Evolutionary conservation across 2,888 invertebrate genomes (phyloP).

Genomic region (Apodemia duryi): DNA sequence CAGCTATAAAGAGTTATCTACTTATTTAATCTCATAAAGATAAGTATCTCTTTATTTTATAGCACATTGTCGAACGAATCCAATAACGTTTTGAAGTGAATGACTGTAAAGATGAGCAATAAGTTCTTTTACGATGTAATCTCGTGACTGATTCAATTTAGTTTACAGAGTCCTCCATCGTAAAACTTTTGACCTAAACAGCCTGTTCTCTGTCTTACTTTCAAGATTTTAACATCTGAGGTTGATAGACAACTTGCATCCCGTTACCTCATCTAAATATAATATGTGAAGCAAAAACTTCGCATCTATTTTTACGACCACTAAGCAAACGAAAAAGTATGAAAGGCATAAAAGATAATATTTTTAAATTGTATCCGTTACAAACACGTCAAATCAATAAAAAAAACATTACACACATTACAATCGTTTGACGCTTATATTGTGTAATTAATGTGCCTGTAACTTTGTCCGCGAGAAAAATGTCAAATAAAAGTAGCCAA

Average conservation of each 20-base stretch:
- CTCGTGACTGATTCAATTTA: conserved; percentile 70
- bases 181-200: conserved; percentile 49
- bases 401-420: no score
- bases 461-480: no score
- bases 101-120: conserved; percentile 44
- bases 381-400: no score
- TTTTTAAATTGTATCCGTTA: no score
- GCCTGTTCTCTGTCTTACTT: conserved; percentile 6
- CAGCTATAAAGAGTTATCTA: conserved; percentile 10
- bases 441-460: no score
- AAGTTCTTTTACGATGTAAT: conserved; percentile 62
- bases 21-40: conserved; percentile 18
- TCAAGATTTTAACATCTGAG: conserved; percentile 3
- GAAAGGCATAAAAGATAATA: no score
- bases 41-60: conserved; percentile 20
- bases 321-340: no score
- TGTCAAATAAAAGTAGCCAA: no score
- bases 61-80: conserved; percentile 16
- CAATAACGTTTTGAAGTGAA: conserved; percentile 44
- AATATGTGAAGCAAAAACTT: no score
- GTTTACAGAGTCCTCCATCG: conserved; percentile 52
- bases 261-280: no score
- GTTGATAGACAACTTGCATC: neutral
- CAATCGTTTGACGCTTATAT: no score
- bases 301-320: no score